These are phyloP conservation scores for Formica exsecta DNA, from an alignment of 1,140 invertebrate species.

Conservation along the genomic window DNA sequence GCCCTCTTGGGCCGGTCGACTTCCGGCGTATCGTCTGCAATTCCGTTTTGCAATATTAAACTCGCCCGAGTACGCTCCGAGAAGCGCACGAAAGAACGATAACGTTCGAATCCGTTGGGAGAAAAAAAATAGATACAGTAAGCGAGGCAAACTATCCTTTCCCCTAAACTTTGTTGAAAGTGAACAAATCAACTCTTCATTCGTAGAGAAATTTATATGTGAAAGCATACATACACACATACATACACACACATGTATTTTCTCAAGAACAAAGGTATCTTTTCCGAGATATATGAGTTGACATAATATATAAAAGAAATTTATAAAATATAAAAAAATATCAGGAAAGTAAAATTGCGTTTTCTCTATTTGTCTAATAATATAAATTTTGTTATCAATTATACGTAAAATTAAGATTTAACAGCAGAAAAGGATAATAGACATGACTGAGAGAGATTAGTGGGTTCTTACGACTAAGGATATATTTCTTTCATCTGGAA, in stretches of 20 bases:
- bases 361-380: not conserved
- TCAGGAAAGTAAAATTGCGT: not conserved
- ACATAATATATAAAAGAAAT: not conserved
- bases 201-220: not conserved
- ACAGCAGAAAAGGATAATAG: not conserved
- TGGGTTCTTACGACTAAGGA: not conserved
- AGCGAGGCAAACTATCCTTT: slow-evolving; percentile 39
- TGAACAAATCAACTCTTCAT: slow-evolving; percentile 22
- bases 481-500: slow-evolving; percentile 13
- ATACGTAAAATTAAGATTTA: not conserved
- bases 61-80: not conserved
- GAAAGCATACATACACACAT: not conserved
- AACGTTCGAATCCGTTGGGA: slow-evolving; percentile 49
- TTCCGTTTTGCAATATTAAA: slow-evolving; percentile 68
- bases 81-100: slow-evolving; percentile 42
- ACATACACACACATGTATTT: not conserved
- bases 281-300: not conserved
- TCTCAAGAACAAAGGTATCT: slow-evolving; percentile 6
- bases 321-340: not conserved
- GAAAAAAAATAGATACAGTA: slow-evolving; percentile 9
- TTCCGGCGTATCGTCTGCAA: slow-evolving; percentile 37
- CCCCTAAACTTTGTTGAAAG: slow-evolving; percentile 28
- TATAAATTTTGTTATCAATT: not conserved
- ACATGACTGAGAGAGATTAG: not conserved
- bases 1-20: slow-evolving; percentile 23